A percentile compares a stretch with the other conserved stretches of the same genome.
Evolutionary conservation across 1,140 invertebrate genomes (phyloP).

Genomic region (Hyles euphorbiae): DNA sequence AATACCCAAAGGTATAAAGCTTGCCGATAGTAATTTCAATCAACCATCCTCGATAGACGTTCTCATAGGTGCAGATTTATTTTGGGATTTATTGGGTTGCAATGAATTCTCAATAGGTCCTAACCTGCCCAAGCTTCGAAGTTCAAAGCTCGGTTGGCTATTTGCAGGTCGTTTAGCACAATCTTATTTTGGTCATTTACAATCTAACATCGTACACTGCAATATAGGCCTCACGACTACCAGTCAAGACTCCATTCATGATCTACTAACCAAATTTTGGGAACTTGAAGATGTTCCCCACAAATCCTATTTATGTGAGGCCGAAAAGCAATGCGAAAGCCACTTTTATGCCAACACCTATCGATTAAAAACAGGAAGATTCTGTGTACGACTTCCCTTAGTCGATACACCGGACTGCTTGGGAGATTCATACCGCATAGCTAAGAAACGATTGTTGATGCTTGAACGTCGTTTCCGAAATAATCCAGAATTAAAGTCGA

Average conservation of each 20-base stretch:
- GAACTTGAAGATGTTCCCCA: constrained; percentile 8
- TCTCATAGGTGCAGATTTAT: no score
- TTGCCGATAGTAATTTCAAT: constrained; percentile 20
- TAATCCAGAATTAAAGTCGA: no score
- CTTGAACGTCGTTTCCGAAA: no score
- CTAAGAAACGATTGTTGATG: no score
- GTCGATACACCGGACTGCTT: constrained; percentile 9
- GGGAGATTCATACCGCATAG: no score
- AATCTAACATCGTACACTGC: neutral
- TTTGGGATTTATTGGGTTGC: no score
- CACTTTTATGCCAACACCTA: constrained; percentile 8
- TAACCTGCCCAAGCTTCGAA: constrained; percentile 3
- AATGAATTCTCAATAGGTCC: no score
- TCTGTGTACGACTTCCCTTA: constrained; percentile 11
- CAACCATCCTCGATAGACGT: constrained; percentile 33
- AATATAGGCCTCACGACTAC: constrained; percentile 6
- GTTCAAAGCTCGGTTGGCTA: constrained; percentile 13
- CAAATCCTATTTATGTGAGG: neutral
- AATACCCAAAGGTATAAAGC: constrained; percentile 7
- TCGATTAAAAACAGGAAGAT: constrained; percentile 9
- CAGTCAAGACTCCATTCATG: constrained; percentile 2
- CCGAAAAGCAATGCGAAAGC: constrained; percentile 10
- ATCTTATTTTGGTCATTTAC: neutral
- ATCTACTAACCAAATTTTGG: constrained; percentile 12
- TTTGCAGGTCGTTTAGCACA: constrained; percentile 12